Base-by-base conservation (phyloP, 2,113 vertebrate genomes). In the Synchiropus splendidus region DNA sequence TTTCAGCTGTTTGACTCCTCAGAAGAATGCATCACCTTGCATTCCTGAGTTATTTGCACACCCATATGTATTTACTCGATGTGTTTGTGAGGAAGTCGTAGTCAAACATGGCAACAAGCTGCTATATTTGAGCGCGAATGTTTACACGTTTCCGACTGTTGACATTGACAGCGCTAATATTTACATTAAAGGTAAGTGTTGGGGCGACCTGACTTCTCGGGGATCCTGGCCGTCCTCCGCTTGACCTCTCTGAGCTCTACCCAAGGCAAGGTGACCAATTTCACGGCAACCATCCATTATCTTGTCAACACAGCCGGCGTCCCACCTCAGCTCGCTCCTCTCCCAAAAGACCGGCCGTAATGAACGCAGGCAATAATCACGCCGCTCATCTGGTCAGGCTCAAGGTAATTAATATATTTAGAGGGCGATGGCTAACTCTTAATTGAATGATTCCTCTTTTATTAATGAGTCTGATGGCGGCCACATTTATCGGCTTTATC, bases 331-430 rank as follows among this genome's bases (percentile, higher is more conserved):
- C n/a, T n/a, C n/a, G n/a, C n/a, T n/a, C 86, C 81, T 82, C 84
- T 82, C 88, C 86, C 87, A 84, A 81, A 87, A 90, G 89, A 83
- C 80, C 77, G 51, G 60, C 74, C 85, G 86, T 92, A 94, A 97
- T 94, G 90, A 93, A 94, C n/a, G 91, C 83, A 87, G 85, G 89
- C 89, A 88, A 85, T 90, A 94, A 94, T 92, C 87, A 75, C 56
- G 71, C 51, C 88, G 79, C 85, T 92, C 92, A 97, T 97, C 95
- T 94, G 89, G 85, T 90, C 87, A 81, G 85, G 88, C 87, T 88
- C 87, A 90, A 94, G 89, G 91, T 97, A 98, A 98, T 97, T 96
- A 96, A 97, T 94, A 90, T 89, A 91, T 85, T 92, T 86, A 61
- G 83, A 85, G 83, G 83, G 79, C 84, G 88, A 86, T 85, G 82